Conservation (phyloP, 2,797 vertebrate species). For the Synanceia verrucosa region DNA sequence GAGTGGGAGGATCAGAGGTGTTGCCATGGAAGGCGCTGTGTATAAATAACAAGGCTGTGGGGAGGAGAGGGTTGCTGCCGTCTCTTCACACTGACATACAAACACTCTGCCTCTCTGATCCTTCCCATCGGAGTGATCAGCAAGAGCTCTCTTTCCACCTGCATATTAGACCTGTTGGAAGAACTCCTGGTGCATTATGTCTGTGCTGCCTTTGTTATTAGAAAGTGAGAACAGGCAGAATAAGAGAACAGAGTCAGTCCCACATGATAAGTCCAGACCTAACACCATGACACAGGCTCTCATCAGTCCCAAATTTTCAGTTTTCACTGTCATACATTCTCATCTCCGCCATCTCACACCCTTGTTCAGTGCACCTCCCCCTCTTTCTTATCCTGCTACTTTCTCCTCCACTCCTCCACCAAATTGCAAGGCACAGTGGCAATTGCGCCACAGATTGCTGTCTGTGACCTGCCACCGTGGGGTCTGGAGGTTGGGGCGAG, state of each 20-base stretch:
- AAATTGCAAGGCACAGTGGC: slow-evolving; percentile 14
- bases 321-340: neutral
- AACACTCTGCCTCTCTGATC: slow-evolving; percentile 38
- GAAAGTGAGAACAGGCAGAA: neutral
- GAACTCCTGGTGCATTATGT: slow-evolving; percentile 5
- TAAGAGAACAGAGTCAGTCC: neutral
- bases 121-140: slow-evolving; percentile 17
- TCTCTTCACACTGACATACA: slow-evolving; percentile 30
- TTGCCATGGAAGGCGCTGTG: slow-evolving; percentile 29
- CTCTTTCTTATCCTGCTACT: slow-evolving; percentile 1
- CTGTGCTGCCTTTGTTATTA: slow-evolving; percentile 5
- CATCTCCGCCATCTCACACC: slow-evolving; percentile 7
- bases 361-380: neutral
- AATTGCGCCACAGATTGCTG: slow-evolving; percentile 39
- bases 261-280: slow-evolving; percentile 15
- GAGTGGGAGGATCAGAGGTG: slow-evolving; percentile 19
- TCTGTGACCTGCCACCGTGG: slow-evolving; percentile 36
- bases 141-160: slow-evolving; percentile 39
- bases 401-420: slow-evolving; percentile 4
- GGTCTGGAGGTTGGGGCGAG: slow-evolving; percentile 8
- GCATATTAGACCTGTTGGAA: neutral
- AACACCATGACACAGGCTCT: slow-evolving; percentile 11
- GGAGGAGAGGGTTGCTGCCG: neutral
- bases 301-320: slow-evolving; percentile 16
- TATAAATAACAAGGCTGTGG: slow-evolving; percentile 29